Base-by-base conservation (phyloP, 2,888 invertebrate genomes). In the Eristalis intricaria region DNA sequence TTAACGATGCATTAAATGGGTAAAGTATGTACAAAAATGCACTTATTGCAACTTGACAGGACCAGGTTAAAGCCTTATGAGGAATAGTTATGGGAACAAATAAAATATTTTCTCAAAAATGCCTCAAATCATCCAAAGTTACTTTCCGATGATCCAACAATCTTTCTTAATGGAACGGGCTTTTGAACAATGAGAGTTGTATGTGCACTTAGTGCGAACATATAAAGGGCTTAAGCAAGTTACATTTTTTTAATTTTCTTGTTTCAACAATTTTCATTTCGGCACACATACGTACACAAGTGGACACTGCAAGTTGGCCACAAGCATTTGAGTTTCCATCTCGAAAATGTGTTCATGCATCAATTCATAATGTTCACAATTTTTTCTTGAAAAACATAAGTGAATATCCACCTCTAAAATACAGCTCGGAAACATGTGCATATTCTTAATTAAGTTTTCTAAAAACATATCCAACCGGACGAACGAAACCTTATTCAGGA, bases 391-490 rank as follows among this genome's bases (percentile, higher is more conserved):
- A 19, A 60, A 26, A 15, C 4, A 26, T 4, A 60, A 60, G 60
- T 15, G 26, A 29, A 11, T 60, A 60, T 23, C 23, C 26, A 60
- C 60, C 58, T 58, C 23, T 60, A 60, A 60, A 60, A 60, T 19
- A 26, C 60, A 60, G 13, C 26, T 60, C 5, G 13, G 26, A 60
- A 60, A 23, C 60, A 60, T 60, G 60, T 60, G 60, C 60, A 60
- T 26, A 60, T 60, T 60, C 60, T 60, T 60, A 60, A 60, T 60
- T 60, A 26, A 60, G 60, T 60, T 60, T 60, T 60, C 60, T 15
- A 60, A 60, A 60, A 60, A 60, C 60, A 60, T 58, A 58, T 60
- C 60, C 60, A 26, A 60, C 60, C 60, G 60, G 60, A 26, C 60
- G 50, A 50, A 50, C 50, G 50, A 50, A 50, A 50, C 50, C 50